Evolutionary conservation across 2,797 vertebrate species (phyloP).

Genomic region (Cossypha dichroa): DNA sequence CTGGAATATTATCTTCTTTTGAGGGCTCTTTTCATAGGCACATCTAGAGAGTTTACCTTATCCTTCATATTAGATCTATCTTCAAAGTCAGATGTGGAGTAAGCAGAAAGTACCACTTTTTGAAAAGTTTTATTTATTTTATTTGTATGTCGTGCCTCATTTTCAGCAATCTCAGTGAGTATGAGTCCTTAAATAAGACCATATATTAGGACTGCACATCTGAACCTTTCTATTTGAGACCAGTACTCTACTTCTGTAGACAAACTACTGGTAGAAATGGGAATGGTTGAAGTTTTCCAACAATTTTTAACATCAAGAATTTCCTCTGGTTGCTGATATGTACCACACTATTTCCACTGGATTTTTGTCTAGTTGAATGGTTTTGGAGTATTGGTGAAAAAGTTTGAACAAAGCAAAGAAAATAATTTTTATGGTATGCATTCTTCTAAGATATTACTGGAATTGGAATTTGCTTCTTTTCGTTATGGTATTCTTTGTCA

Average conservation of each 20-base stretch:
- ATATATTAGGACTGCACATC: not conserved
- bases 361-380: not conserved
- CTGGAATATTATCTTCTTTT: not conserved
- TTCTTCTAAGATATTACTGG: not conserved
- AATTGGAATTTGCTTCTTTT: not conserved
- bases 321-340: not conserved
- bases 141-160: not conserved
- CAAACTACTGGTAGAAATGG: not conserved
- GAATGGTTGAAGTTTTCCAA: not conserved
- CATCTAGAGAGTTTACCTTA: not conserved
- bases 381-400: not conserved
- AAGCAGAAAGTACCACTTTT: not conserved
- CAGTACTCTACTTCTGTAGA: not conserved
- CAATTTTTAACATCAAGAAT: not conserved
- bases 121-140: not conserved
- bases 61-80: not conserved
- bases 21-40: not conserved
- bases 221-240: not conserved
- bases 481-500: not conserved
- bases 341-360: not conserved
- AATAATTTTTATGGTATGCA: not conserved
- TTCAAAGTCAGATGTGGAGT: not conserved
- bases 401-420: not conserved
- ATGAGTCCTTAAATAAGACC: not conserved
- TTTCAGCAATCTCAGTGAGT: not conserved